A percentile compares a stretch with the other conserved stretches of the same genome.
These are phyloP conservation scores for Oligia strigilis DNA, from an alignment of 2,888 invertebrate species.

Conservation along the genomic window DNA sequence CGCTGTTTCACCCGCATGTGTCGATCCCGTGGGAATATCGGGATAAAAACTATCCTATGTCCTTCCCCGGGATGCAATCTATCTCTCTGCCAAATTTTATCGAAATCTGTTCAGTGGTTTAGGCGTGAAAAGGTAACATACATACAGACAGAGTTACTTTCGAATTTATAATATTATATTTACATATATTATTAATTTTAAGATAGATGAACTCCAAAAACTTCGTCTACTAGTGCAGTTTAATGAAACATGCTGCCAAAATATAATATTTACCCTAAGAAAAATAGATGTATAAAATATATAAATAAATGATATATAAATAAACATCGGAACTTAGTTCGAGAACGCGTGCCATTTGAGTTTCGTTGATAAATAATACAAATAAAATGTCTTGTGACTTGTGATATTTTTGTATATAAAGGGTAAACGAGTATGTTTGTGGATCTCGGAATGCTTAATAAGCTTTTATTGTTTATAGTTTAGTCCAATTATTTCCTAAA, in stretches of 20 bases:
- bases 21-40: too few relatives aligned
- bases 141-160: too few relatives aligned
- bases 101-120: too few relatives aligned
- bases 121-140: too few relatives aligned
- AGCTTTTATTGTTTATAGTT: constrained; percentile 36
- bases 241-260: constrained; percentile 32
- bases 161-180: neutral
- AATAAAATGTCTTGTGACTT: constrained; percentile 50
- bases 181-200: constrained; percentile 9
- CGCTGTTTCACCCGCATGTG: too few relatives aligned
- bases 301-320: constrained; percentile 2
- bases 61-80: too few relatives aligned
- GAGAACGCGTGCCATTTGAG: constrained; percentile 45
- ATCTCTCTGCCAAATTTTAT: too few relatives aligned
- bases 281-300: constrained; percentile 15
- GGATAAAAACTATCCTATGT: too few relatives aligned
- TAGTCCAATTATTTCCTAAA: constrained; percentile 26
- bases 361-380: constrained; percentile 21
- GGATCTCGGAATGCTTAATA: constrained; percentile 51
- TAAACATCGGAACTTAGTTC: constrained; percentile 22
- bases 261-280: constrained; percentile 32
- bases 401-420: constrained; percentile 65
- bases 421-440: constrained; percentile 36
- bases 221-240: constrained; percentile 39
- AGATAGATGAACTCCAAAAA: constrained; percentile 7